Conservation (phyloP, 2,888 invertebrate species). For the Luperina testacea region DNA sequence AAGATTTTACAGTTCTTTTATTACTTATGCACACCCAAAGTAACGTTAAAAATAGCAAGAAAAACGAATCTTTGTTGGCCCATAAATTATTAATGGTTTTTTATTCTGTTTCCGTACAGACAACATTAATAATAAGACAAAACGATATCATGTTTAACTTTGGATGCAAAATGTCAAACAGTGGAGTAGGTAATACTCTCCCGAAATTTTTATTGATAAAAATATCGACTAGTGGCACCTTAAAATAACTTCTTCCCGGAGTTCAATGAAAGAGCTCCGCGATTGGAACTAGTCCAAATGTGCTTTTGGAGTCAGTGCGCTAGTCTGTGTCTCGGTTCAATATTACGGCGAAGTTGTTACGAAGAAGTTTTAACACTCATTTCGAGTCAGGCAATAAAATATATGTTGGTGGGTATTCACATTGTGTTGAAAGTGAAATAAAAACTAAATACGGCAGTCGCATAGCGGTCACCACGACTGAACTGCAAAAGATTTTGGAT, state of each 20-base stretch:
- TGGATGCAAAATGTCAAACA: too few relatives aligned
- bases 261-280: constrained; percentile 16
- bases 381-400: constrained; percentile 7
- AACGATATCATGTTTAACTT: too few relatives aligned
- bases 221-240: too few relatives aligned
- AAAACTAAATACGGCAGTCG: neutral
- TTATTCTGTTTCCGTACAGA: too few relatives aligned
- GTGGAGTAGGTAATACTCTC: too few relatives aligned
- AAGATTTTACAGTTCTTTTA: too few relatives aligned
- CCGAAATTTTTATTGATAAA: too few relatives aligned
- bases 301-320: constrained; percentile 4
- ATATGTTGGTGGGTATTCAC: neutral
- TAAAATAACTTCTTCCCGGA: constrained; percentile 15
- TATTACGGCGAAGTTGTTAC: neutral
- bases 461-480: neutral
- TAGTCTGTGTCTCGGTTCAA: neutral
- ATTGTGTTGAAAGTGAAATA: neutral
- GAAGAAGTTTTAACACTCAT: constrained; percentile 1
- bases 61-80: too few relatives aligned
- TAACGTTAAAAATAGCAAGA: too few relatives aligned
- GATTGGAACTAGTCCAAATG: constrained; percentile 41
- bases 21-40: too few relatives aligned
- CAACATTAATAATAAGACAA: too few relatives aligned
- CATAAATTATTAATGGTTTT: too few relatives aligned
- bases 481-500: neutral